These are phyloP conservation scores for Dysdera silvatica DNA, from an alignment of 1,140 invertebrate genomes.

Conservation along the genomic window DNA sequence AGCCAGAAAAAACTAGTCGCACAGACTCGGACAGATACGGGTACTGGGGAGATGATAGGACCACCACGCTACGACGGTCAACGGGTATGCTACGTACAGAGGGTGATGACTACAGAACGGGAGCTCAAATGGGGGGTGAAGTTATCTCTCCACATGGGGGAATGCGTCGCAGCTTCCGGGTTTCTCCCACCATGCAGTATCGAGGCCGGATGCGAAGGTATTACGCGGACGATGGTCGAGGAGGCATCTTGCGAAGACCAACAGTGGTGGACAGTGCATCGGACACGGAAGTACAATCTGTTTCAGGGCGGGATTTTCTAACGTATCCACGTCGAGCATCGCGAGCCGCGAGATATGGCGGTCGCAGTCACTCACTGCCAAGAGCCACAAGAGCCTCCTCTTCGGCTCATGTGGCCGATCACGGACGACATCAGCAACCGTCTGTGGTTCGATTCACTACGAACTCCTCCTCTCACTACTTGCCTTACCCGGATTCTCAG, in stretches of 20 bases:
- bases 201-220: slow-evolving; percentile 32
- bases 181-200: slow-evolving; percentile 14
- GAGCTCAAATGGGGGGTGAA: slow-evolving; percentile 1
- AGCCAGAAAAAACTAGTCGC: too few species aligned
- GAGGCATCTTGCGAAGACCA: slow-evolving; percentile 37
- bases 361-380: slow-evolving; percentile 40
- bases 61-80: slow-evolving; percentile 15
- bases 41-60: slow-evolving; percentile 57
- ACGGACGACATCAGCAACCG: slow-evolving; percentile 29
- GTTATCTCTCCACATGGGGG: slow-evolving; percentile 6
- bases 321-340: slow-evolving; percentile 26
- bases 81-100: slow-evolving; percentile 36
- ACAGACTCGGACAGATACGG: slow-evolving; percentile 61
- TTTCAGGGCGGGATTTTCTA: slow-evolving; percentile 41
- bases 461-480: too few species aligned
- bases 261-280: slow-evolving; percentile 67
- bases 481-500: slow-evolving; percentile 64
- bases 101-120: slow-evolving; percentile 39
- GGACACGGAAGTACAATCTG: slow-evolving; percentile 72
- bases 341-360: slow-evolving; percentile 33
- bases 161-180: slow-evolving; percentile 1
- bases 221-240: slow-evolving; percentile 11
- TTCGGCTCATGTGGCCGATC: slow-evolving; percentile 9
- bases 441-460: slow-evolving; percentile 34
- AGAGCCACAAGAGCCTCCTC: slow-evolving; percentile 6